Conservation (phyloP, 35 echinoderm and acorn worm species). For the Ophioderma brevispina region DNA sequence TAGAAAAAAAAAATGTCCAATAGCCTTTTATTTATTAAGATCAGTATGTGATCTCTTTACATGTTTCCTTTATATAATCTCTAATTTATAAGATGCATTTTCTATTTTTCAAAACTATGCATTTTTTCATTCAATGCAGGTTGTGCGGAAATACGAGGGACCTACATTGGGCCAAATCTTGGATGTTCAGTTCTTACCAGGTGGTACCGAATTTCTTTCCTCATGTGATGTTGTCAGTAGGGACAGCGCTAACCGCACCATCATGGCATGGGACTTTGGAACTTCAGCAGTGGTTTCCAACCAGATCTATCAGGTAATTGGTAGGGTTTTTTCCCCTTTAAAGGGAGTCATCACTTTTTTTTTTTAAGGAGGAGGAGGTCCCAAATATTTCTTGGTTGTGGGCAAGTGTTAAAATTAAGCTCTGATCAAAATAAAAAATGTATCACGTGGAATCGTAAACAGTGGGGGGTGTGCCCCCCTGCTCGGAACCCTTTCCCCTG, state of each 20-base stretch:
- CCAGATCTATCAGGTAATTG: constrained; percentile 99
- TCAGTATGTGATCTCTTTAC: background rate
- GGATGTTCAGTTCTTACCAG: constrained; percentile 67
- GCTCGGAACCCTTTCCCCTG: too few relatives aligned
- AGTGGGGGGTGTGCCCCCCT: too few relatives aligned
- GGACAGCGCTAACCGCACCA: constrained; percentile 75
- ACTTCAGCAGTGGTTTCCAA: constrained; percentile 85
- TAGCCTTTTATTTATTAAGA: background rate
- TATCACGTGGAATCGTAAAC: too few relatives aligned
- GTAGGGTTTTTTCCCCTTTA: too few relatives aligned
- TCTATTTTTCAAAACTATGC: background rate
- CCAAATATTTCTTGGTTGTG: too few relatives aligned
- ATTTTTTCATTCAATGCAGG: too few relatives aligned
- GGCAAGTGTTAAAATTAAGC: too few relatives aligned
- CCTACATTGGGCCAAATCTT: constrained; percentile 80
- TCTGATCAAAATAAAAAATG: too few relatives aligned
- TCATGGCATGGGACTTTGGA: constrained; percentile 89
- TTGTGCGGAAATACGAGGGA: constrained; percentile 80
- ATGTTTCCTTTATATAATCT: background rate
- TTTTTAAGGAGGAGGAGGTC: too few relatives aligned
- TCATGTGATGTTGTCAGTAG: constrained; percentile 87
- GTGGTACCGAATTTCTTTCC: constrained; percentile 69
- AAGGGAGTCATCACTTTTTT: too few relatives aligned
- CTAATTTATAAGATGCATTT: background rate
- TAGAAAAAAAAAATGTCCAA: background rate